Percentiles rank a stretch among this genome's conserved stretches.
Evolutionary conservation across 2,113 vertebrate species (phyloP).

Genomic region (Passer domesticus): DNA sequence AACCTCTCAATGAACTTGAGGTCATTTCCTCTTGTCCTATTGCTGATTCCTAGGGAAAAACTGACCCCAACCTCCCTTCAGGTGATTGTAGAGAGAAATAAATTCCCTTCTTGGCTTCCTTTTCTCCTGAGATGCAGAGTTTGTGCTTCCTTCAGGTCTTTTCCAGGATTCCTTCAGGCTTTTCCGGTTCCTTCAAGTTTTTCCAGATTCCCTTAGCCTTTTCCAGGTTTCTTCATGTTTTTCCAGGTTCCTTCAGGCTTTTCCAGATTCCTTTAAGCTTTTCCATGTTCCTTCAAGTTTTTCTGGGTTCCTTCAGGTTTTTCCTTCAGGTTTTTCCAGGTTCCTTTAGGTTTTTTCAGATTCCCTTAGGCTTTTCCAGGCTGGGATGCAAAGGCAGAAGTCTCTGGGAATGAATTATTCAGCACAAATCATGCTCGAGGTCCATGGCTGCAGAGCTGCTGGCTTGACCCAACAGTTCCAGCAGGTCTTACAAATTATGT

Average conservation of each 20-base stretch:
- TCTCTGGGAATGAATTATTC: background rate
- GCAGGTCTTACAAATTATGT: background rate
- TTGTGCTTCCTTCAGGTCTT: background rate
- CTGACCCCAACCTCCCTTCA: background rate
- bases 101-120: background rate
- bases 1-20: background rate
- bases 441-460: background rate
- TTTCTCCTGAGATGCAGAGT: background rate
- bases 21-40: fast-evolving
- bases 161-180: background rate
- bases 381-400: background rate
- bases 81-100: background rate
- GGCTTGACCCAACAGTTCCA: background rate
- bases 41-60: background rate
- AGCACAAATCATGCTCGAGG: background rate
- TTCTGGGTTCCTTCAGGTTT: too few species aligned
- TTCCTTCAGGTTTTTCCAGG: background rate
- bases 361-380: background rate
- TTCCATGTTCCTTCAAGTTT: background rate
- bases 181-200: background rate
- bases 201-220: background rate
- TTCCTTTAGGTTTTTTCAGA: background rate
- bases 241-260: too few species aligned
- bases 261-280: background rate
- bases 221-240: background rate